Evolutionary conservation across 2,113 vertebrate species (phyloP).

Genomic region (Nymphicus hollandicus): DNA sequence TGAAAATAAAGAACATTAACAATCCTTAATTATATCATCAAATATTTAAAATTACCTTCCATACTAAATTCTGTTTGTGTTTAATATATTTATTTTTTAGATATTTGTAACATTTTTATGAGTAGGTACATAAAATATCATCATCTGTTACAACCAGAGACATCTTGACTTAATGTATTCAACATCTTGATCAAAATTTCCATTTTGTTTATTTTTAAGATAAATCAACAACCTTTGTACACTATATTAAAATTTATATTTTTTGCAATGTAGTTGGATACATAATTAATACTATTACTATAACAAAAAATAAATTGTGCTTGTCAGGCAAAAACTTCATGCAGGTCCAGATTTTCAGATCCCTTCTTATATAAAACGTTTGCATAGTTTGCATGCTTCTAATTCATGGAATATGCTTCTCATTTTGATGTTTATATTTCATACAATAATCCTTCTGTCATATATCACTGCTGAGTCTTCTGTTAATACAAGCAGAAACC

Average conservation of each 20-base stretch:
- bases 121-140: conserved; percentile 26
- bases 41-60: conserved; percentile 65
- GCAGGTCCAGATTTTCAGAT: neutral
- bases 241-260: conserved; percentile 15
- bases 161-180: conserved; percentile 36
- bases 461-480: neutral
- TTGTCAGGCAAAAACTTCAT: neutral
- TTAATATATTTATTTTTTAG: conserved; percentile 53
- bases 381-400: neutral
- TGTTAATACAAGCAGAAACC: neutral
- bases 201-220: conserved; percentile 44
- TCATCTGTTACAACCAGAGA: neutral
- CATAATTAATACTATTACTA: conserved; percentile 12
- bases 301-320: neutral
- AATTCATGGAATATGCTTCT: neutral
- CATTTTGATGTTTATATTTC: neutral
- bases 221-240: conserved; percentile 38
- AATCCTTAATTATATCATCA: conserved; percentile 61
- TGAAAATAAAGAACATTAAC: conserved; percentile 64
- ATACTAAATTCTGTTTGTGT: conserved; percentile 46
- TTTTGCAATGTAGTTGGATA: neutral
- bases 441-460: neutral
- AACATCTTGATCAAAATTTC: conserved; percentile 48
- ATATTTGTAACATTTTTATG: conserved; percentile 46
- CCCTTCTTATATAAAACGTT: neutral